Evolutionary conservation across 2,888 invertebrate genomes (phyloP), one percentile per base, ranked within the genome.

Genomic region (Loripinus fragilis): DNA sequence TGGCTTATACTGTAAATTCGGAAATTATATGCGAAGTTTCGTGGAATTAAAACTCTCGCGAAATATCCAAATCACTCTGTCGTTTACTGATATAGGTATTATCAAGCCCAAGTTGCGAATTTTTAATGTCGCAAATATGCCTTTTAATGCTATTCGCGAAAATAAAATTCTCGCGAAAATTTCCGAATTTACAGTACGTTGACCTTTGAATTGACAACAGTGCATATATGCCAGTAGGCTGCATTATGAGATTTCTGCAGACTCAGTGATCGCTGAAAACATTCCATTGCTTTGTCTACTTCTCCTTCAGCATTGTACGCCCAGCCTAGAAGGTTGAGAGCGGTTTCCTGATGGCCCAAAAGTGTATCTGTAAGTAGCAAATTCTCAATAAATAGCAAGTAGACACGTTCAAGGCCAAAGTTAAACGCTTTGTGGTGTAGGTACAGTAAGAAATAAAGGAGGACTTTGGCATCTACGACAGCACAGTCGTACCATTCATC

Each of bases 311-410:
- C 7, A 33, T 23, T 35, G 35, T 33, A 23, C 8, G 25, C 25
- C 65, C 65, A 65, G 5, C 65, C 65, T 12, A 65, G 65, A 10
- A 65, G 7, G 17, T 65, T 65, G 10, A n/a, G 25, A 33, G 30
- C 65, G 1, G 65, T 65, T n/a, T 65, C 65, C 33, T 33, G 30
- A 35, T 65, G 65, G 65, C n/a, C 20, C 3, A 65, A 35, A 10
- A 8, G 2, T 3, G 17, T 45, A 7, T 38, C 65, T 17, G 17
- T n/a, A 7, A 23, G 3, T 17, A 41, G 35, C 7, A 65, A 5
- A 52, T 25, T 17, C 12, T 25, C 52, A 23, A 52, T 52, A 25
- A 25, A 25, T 5, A 23, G 23, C 3, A 52, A 25, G 52, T 52
- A 23, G 5, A 52, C 52, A 52, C 25, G 25, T 7, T 25, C 25